Evolutionary conservation across 2,888 invertebrate species (phyloP), one percentile per base, ranked within the genome.

Genomic region (Hyppa rectilinea): DNA sequence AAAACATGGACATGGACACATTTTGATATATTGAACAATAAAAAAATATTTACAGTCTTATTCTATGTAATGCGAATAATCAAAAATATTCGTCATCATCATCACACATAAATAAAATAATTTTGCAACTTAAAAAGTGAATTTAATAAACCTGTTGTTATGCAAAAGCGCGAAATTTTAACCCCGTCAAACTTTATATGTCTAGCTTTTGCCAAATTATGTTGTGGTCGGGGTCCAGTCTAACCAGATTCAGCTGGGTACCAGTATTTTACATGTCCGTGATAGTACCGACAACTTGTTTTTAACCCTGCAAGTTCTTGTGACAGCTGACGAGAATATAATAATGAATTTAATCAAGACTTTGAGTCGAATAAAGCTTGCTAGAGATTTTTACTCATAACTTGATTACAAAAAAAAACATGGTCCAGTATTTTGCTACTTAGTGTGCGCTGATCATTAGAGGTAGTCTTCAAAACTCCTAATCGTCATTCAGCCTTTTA

Each of bases 31-130:
- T 89, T 91, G 89, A 92, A 91, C 90, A 90, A 91, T 91, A 92
- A 90, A 93, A 90, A 92, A 90, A 87, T 94, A 94, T 93, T 90
- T 93, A 94, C 93, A 94, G 87, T 87, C 89, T 90, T 92, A 90
- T 77, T 72, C 81, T 85, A 85, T 73, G 74, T 71, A 64, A 76
- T 77, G 68, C 68, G 80, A 85, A 87, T 79, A 78, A 75, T 72
- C 52, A 64, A 78, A 84, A 84, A 76, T 81, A 81, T 83, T 71
- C 80, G 65, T 78, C 66, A 85, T 43, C 34, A 53, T 45, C 38
- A 58, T 63, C 64, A 68, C 53, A 71, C 34, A 52, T 29, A 47
- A 55, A 65, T 12, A 61, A 76, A 40, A 29, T 20, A 20, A 49
- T 43, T 17, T 38, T n/a, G 6, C 12, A 45, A 29, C 34, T 34